Percentiles rank a stretch among this genome's conserved stretches.
These are phyloP conservation scores for Scolopax bukidnonensis DNA, from an alignment of 2,797 vertebrate species.

Conservation along the genomic window DNA sequence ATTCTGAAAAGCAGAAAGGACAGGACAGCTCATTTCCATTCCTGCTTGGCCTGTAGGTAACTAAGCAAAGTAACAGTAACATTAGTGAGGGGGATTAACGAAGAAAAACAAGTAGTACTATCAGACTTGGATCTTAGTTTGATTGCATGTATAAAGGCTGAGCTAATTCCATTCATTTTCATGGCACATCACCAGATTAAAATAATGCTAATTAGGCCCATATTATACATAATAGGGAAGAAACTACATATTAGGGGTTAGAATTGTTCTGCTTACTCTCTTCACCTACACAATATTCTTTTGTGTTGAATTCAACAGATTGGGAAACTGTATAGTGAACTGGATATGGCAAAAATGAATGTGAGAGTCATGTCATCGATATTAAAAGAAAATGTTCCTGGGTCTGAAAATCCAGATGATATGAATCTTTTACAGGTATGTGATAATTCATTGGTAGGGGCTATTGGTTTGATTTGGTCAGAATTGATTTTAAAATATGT, in stretches of 20 bases:
- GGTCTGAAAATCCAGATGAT: conserved; percentile 76
- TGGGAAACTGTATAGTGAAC: conserved; percentile 81
- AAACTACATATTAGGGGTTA: neutral
- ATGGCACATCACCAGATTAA: neutral
- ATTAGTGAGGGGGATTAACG: neutral
- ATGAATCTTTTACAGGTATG: conserved; percentile 79
- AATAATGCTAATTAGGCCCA: neutral
- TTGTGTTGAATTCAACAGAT: conserved; percentile 65
- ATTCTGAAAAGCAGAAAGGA: neutral
- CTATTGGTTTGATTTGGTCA: neutral
- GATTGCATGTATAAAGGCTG: neutral
- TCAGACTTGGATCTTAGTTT: neutral
- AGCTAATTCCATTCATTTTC: neutral
- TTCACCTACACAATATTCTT: neutral
- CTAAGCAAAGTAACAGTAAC: neutral
- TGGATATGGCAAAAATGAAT: conserved; percentile 83
- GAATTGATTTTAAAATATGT: neutral
- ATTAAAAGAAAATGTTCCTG: conserved; percentile 77
- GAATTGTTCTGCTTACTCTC: neutral
- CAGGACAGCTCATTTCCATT: neutral
- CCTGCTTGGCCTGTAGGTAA: neutral
- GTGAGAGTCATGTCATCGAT: conserved; percentile 81
- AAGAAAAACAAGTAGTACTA: neutral
- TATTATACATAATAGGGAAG: neutral
- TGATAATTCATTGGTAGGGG: neutral